A percentile compares a stretch with the other conserved stretches of the same genome.
phyloP scores from a whole-genome alignment of 2,888 invertebrate species.

The Antitype chi region DNA sequence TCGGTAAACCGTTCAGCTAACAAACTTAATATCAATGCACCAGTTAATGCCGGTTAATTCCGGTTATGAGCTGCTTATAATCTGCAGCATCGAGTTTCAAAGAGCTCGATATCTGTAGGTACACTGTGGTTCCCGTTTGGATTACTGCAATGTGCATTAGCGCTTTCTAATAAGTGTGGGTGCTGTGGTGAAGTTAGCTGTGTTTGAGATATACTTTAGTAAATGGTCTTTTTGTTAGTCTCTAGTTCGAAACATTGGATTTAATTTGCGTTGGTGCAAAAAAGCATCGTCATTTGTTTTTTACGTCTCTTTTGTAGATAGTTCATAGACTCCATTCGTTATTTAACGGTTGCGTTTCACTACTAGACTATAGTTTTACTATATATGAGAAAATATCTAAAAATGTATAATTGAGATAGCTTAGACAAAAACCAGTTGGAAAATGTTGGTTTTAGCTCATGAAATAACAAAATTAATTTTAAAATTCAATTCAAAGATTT shows the following conservation, averaged over 20 bases:
- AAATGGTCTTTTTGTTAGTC: constrained; percentile 16
- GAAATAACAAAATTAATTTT: no score
- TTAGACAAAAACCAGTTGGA: no score
- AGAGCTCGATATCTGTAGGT: constrained; percentile 55
- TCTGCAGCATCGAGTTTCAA: constrained; percentile 59
- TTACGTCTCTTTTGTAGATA: not conserved
- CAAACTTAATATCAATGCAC: constrained; percentile 64
- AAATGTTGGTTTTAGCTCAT: no score
- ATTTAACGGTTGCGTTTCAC: not conserved
- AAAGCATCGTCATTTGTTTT: not conserved
- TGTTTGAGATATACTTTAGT: constrained; percentile 27
- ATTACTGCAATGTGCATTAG: constrained; percentile 57
- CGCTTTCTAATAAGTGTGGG: constrained; percentile 38
- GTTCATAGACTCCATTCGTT: not conserved
- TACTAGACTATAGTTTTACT: not conserved
- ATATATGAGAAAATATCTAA: no score
- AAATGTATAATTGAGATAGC: no score
- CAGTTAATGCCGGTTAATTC: constrained; percentile 50
- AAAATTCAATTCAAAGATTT: no score
- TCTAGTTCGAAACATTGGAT: not conserved
- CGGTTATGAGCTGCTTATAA: constrained; percentile 61
- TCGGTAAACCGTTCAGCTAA: constrained; percentile 52
- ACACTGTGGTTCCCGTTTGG: constrained; percentile 41
- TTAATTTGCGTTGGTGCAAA: not conserved
- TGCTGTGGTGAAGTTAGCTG: constrained; percentile 28